Base-by-base conservation (phyloP, 2,888 invertebrate genomes). In the Acronicta leporina region DNA sequence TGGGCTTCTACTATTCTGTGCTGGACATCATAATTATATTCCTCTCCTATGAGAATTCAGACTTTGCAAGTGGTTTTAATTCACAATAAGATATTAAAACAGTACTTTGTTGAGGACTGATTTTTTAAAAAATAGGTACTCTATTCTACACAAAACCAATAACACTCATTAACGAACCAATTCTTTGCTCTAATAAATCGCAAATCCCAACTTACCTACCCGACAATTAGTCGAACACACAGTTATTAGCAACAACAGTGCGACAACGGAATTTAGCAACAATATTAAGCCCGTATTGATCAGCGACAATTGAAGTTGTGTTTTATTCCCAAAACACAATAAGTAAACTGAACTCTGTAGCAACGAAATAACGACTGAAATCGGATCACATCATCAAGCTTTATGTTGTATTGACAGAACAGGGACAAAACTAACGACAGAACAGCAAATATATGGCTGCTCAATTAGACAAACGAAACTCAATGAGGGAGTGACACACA, bases 381-480 rank as follows among this genome's bases (percentile, higher is more conserved):
- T 87, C 56, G 66, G 44, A 66, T 70, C 72, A 58, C 66, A 72
- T 54, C 6, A 55, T 45, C 62, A 79, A 80, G 64, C 77, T 73
- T 79, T 79, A 77, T 83, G 83, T 87, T 86, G 83, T 92, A 90
- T 92, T 92, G 92, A 92, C 91, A 89, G 86, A 87, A 87, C 84
- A 81, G 85, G 87, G 86, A 89, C 88, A 86, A 80, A 85, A 88
- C 91, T 91, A 91, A 90, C 90, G 88, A 86, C 87, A 79, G 85
- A 87, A 90, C 84, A 84, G 80, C 90, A 91, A 92, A 92, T 91
- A 91, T 92, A 91, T 89, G 87, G 82, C 66, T 84, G 87, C 86
- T 83, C 88, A 91, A 92, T 92, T 91, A 91, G 88, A 90, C 87
- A 90, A 90, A 91, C 87, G 87, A 88, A 91, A 90, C 88, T 82